Conservation (phyloP, 2,113 vertebrate species). For the Phycodurus eques region DNA sequence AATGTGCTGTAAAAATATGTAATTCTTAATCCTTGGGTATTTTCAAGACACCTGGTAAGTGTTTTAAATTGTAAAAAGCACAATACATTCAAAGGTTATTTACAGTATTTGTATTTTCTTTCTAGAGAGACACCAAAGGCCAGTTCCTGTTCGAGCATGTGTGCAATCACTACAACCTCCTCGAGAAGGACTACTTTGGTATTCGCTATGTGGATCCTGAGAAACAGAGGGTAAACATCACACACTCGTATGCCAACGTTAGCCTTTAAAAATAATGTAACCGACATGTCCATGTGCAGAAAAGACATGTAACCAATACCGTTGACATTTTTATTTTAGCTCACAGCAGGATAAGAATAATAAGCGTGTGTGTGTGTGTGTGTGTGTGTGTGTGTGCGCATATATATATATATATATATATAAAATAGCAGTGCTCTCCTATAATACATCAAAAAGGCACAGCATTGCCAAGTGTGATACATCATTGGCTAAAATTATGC, state of each 20-base stretch:
- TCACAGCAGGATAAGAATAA: too few species aligned
- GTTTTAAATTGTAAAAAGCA: not conserved
- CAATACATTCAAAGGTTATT: not conserved
- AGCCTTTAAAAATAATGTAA: not conserved
- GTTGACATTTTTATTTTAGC: not conserved
- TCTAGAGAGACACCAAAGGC: constrained; percentile 94
- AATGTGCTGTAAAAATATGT: too few species aligned
- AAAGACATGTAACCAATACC: not conserved
- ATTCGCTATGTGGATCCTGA: constrained; percentile 96
- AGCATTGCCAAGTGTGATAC: not conserved
- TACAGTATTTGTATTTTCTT: constrained; percentile 35
- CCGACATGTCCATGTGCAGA: not conserved
- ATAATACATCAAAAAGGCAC: not conserved
- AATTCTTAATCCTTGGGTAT: not conserved
- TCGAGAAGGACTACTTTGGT: constrained; percentile 98
- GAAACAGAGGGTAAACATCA: constrained; percentile 86
- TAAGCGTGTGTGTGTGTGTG: too few species aligned
- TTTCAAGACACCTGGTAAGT: not conserved
- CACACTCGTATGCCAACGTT: not conserved
- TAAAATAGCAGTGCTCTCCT: not conserved
- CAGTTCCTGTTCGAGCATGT: constrained; percentile 95
- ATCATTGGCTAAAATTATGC: not conserved
- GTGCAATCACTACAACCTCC: constrained; percentile 95
- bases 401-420: too few species aligned
- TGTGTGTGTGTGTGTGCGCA: too few species aligned